Base-by-base conservation (phyloP, 2,797 vertebrate genomes). In the Halcyon leucocephala region DNA sequence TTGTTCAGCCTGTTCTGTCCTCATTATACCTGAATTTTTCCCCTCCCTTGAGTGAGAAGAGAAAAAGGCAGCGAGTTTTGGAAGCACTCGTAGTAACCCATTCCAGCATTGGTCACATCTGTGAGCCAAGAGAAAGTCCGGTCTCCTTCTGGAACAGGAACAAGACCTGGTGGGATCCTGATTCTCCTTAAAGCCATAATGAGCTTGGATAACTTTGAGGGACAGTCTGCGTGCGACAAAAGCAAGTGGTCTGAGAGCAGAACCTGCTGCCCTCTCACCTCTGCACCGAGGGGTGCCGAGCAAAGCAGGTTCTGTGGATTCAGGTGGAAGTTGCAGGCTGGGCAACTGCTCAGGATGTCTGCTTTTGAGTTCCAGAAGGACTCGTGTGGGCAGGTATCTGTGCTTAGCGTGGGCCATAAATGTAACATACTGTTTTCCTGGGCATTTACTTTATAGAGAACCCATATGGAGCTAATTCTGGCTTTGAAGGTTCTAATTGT, bases 101-200 rank as follows among this genome's bases (percentile, higher is more conserved):
- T 62, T 9, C 9, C 64, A 41, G 44, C 49, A 3, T 24, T 12
- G 44, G 24, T 42, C 67, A 64, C 29, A 26, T 3, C 49, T 3
- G 3, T 1, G 5, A 81, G 31, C n/a, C 82, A 41, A 10, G 7
- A 31, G 35, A 39, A 48, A 24, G n/a, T 2, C 31, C 35, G 19
- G 2, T n/a, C 21, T 26, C 13, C 7, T 44, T 89, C 57, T 35
- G 0, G 1, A 1, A 65, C 51, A 83, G n/a, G 12, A 80, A 9
- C 52, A 8, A 0, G 2, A 4, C 29, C 54, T 26, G 3, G 1
- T 13, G 65, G 33, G 44, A n/a, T 70, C 31, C 65, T 9, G 5
- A 2, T 54, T 26, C 24, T 65, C 24, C 54, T 52, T 46, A 57
- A 65, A 35, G 73, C 62, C 54, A 22, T 22, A 14, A 1, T 14